Percentiles rank a stretch among this genome's conserved stretches.
phyloP scores from a whole-genome alignment of 1,140 invertebrate genomes.

The Marisa cornuarietis region DNA sequence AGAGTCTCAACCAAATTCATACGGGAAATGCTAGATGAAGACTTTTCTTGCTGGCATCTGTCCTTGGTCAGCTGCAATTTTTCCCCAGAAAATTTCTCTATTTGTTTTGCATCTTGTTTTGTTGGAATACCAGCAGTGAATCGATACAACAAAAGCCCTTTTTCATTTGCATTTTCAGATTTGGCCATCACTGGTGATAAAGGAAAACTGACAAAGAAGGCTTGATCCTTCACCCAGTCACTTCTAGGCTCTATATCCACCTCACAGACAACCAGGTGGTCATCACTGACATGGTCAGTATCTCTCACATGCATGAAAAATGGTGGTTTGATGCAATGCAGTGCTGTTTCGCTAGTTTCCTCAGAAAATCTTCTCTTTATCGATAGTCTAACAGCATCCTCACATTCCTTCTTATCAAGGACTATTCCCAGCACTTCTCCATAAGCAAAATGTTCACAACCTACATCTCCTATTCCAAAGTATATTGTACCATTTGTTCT shows the following conservation, averaged over 20 bases:
- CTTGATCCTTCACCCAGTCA: slow-evolving; percentile 24
- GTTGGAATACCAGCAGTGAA: slow-evolving; percentile 24
- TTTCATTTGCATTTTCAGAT: slow-evolving; percentile 1
- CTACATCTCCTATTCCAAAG: slow-evolving; percentile 35
- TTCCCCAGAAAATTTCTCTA: slow-evolving; percentile 21
- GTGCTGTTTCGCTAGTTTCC: slow-evolving; percentile 25
- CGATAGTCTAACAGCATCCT: slow-evolving; percentile 19
- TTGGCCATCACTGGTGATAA: slow-evolving; percentile 3
- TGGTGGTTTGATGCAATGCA: slow-evolving; percentile 33
- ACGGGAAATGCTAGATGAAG: background rate
- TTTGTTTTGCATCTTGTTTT: slow-evolving; percentile 6
- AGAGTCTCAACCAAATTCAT: slow-evolving; percentile 32
- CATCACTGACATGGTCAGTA: background rate
- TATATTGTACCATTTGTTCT: slow-evolving; percentile 46
- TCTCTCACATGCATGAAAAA: slow-evolving; percentile 36
- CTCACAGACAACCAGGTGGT: slow-evolving; percentile 33
- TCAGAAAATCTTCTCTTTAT: slow-evolving; percentile 28
- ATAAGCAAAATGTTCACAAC: slow-evolving; percentile 19
- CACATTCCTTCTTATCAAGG: slow-evolving; percentile 24
- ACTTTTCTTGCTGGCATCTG: slow-evolving; percentile 31
- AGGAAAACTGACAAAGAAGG: slow-evolving; percentile 22
- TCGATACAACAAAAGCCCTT: slow-evolving; percentile 19
- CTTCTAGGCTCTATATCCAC: slow-evolving; percentile 39
- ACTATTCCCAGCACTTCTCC: slow-evolving; percentile 39
- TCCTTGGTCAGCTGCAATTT: slow-evolving; percentile 25